Conservation (phyloP, 1,140 invertebrate species). For the Hetaerina americana region DNA sequence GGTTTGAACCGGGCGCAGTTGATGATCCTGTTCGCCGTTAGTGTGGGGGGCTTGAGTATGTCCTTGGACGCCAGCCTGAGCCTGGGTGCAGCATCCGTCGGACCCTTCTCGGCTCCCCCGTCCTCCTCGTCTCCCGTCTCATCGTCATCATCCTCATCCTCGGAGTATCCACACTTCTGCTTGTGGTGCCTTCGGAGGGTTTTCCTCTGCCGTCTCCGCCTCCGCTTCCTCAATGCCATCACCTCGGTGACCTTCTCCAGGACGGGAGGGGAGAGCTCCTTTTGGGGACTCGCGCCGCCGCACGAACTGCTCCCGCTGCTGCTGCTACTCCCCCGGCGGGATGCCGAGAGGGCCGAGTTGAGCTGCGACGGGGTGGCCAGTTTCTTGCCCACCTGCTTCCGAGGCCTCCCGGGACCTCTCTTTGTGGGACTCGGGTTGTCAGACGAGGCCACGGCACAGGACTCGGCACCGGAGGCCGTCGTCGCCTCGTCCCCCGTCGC, state of each 20-base stretch:
- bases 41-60: slow-evolving; percentile 27
- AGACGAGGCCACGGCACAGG: background rate
- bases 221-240: slow-evolving; percentile 1
- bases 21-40: slow-evolving; percentile 19
- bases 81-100: slow-evolving; percentile 18
- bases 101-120: background rate
- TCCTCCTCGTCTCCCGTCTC: slow-evolving; percentile 20
- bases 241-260: slow-evolving; percentile 23
- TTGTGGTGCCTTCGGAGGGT: background rate
- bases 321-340: background rate
- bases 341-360: background rate
- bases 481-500: slow-evolving; percentile 8
- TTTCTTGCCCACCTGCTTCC: slow-evolving; percentile 20
- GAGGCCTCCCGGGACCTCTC: slow-evolving; percentile 27
- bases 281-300: background rate
- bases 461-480: slow-evolving; percentile 14
- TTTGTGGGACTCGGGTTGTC: slow-evolving; percentile 13
- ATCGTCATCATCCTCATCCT: background rate
- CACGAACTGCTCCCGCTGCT: background rate
- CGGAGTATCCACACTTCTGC: background rate
- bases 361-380: background rate
- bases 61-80: slow-evolving; percentile 19
- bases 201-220: slow-evolving; percentile 13
- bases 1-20: slow-evolving; percentile 13
- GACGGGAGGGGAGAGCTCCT: slow-evolving; percentile 23